phyloP scores from a whole-genome alignment of 2,113 vertebrate genomes.

The Malurus elegans region DNA sequence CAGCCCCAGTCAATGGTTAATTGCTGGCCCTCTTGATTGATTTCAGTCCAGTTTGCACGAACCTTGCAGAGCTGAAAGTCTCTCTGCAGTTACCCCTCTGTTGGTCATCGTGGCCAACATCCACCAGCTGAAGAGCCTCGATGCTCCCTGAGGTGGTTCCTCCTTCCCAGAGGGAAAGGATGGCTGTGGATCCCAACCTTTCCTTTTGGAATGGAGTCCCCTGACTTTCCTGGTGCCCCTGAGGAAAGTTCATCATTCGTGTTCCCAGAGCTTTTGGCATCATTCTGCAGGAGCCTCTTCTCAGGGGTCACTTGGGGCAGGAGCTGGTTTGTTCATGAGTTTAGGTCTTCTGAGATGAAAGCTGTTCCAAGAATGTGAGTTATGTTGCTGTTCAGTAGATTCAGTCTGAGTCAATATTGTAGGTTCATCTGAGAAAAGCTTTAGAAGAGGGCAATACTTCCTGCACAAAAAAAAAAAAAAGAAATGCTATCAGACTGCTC shows the following conservation, averaged over 20 bases:
- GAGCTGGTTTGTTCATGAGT: neutral
- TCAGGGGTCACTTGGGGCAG: neutral
- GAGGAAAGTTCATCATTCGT: neutral
- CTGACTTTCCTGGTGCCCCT: neutral
- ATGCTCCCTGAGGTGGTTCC: fast-evolving
- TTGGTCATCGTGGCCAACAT: neutral
- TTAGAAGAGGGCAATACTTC: neutral
- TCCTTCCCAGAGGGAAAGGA: neutral
- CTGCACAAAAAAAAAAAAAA: neutral
- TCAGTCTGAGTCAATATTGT: neutral
- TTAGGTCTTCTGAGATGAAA: neutral
- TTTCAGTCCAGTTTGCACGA: neutral
- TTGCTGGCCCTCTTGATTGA: neutral
- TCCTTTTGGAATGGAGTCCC: neutral
- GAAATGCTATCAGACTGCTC: neutral
- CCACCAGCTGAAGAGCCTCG: neutral
- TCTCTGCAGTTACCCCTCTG: neutral
- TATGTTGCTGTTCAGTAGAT: neutral
- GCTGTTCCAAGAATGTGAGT: neutral
- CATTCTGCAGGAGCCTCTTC: neutral
- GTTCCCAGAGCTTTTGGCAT: neutral
- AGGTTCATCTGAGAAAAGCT: neutral
- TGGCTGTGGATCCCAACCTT: neutral
- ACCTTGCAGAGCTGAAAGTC: neutral
- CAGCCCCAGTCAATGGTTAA: neutral